Conservation (phyloP, 2,888 invertebrate genomes). For the Camptogramma bilineatum region DNA sequence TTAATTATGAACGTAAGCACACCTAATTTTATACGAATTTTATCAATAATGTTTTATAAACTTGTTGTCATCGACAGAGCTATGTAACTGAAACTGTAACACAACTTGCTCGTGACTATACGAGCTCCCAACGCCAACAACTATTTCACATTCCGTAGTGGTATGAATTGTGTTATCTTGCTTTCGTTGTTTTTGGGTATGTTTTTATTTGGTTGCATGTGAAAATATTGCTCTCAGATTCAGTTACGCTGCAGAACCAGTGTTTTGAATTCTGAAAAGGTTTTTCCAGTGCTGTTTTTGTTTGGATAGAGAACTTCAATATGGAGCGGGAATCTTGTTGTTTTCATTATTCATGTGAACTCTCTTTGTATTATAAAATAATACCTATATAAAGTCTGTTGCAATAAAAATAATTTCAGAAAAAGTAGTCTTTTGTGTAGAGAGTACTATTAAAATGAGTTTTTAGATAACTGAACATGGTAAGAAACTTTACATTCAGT, state of each 20-base stretch:
- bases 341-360: slow-evolving; percentile 1
- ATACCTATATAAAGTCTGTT: background rate
- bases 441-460: no score
- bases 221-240: slow-evolving; percentile 22
- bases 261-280: slow-evolving; percentile 34
- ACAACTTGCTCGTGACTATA: no score
- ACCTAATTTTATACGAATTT: no score
- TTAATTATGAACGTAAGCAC: no score
- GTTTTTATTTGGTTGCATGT: background rate
- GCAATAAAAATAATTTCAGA: background rate
- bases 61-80: no score
- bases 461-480: no score
- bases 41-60: no score
- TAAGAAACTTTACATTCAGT: no score
- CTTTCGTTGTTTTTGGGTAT: background rate
- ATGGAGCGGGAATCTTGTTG: slow-evolving; percentile 10
- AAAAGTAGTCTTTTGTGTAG: background rate
- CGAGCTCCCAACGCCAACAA: no score
- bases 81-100: no score
- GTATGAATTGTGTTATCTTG: background rate
- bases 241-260: slow-evolving; percentile 27
- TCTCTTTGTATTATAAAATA: slow-evolving; percentile 9
- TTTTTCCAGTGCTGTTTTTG: slow-evolving; percentile 33
- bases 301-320: slow-evolving; percentile 17
- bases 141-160: no score